Evolutionary conservation across 2,888 invertebrate genomes (phyloP).

Genomic region (Troides oblongomaculatus): DNA sequence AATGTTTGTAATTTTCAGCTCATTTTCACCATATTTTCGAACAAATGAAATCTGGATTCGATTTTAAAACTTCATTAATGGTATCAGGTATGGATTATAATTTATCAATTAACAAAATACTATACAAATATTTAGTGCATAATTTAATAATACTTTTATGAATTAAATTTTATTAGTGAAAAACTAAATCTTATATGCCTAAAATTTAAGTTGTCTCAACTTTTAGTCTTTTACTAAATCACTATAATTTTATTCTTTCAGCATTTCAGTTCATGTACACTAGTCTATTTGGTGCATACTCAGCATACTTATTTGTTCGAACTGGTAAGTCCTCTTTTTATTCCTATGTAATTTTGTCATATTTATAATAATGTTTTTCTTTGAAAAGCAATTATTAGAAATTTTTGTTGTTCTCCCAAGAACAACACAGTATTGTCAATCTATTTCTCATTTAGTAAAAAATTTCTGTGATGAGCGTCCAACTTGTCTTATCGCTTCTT

Average conservation of each 20-base stretch:
- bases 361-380: neutral
- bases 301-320: constrained; percentile 93
- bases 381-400: neutral
- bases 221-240: neutral
- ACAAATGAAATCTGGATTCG: constrained; percentile 85
- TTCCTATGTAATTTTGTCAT: neutral
- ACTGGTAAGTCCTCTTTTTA: constrained; percentile 81
- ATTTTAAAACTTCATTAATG: constrained; percentile 84
- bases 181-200: neutral
- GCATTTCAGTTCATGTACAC: constrained; percentile 95
- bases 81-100: constrained; percentile 81
- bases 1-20: constrained; percentile 78
- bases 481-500: too few species aligned
- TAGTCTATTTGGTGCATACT: constrained; percentile 95
- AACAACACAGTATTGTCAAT: too few species aligned
- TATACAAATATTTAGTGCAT: neutral
- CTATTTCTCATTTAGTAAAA: too few species aligned
- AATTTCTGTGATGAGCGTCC: too few species aligned
- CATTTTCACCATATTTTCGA: constrained; percentile 96
- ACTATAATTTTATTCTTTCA: constrained; percentile 51
- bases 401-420: neutral
- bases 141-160: neutral
- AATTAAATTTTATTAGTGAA: neutral
- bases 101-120: constrained; percentile 2
- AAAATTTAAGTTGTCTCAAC: neutral